Base-by-base conservation (phyloP, 2,888 invertebrate species). In the Lacanobia wlatinum region DNA sequence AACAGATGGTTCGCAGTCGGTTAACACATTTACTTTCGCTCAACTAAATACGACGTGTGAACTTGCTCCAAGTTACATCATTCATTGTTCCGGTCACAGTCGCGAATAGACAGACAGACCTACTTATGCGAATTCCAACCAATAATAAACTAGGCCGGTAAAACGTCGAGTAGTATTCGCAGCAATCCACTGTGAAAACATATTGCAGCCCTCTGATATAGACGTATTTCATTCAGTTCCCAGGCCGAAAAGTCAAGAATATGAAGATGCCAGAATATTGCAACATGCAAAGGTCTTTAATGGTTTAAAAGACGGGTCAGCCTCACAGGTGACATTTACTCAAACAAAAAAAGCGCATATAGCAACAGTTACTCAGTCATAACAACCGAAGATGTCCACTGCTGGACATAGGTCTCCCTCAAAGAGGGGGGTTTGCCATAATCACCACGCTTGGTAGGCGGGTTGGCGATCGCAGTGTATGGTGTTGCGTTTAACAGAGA, bases 41-140 rank as follows among this genome's bases (percentile, higher is more conserved):
- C 18, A 16, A 14, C 28, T 23, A 21, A 59, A 67, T 46, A 48
- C 48, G 38, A 12, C 34, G 46, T 61, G 82, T 56, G 78, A 70
- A 82, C 48, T 79, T 72, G 55, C 52, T 55, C 12, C 43, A 53
- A 65, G 53, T 63, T 75, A 80, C 59, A 48, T 71, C 34, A 80
- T 71, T 14, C 53, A 64, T 64, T 58, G 28, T 48, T 69, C 65
- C 56, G 66, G 58, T 66, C 38, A 16, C 8, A n/a, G n/a, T 60
- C 18, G 52, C 56, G n/a, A 43, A 23, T 76, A 53, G 23, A 38
- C 55, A 48, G 43, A 43, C 43, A 48, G 53, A 28, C 48, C 63
- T 34, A 64, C 63, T 64, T 73, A 7, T 58, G 50, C 38, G 63
- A 62, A 82, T 78, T 70, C 21, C 80, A 59, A 60, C 80, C 56